A percentile compares a stretch with the other conserved stretches of the same genome.
Conservation (phyloP, 2,113 vertebrate genomes). For the Myotis brandtii region DNA sequence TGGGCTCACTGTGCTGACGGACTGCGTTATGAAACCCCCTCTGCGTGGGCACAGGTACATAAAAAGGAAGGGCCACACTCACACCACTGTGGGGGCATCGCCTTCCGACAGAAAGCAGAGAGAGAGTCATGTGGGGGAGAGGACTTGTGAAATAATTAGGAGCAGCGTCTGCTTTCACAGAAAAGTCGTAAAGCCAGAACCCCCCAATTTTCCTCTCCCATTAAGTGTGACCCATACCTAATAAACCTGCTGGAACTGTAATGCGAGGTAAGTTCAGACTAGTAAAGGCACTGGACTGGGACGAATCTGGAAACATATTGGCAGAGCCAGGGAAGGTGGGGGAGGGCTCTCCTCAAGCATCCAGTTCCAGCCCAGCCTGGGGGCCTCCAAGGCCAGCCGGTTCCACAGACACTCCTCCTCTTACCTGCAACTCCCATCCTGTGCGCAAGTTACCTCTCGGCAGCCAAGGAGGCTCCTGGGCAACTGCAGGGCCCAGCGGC, state of each 20-base stretch:
- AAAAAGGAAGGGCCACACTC: neutral
- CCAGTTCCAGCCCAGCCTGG: neutral
- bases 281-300: constrained; percentile 61
- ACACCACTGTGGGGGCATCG: neutral
- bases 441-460: neutral
- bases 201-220: constrained; percentile 73
- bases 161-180: constrained; percentile 73
- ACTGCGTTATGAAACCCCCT: neutral
- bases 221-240: constrained; percentile 71
- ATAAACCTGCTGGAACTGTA: constrained; percentile 63
- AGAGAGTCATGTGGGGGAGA: neutral
- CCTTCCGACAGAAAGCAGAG: neutral
- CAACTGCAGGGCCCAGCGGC: neutral
- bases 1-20: neutral
- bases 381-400: neutral
- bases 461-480: neutral
- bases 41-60: neutral
- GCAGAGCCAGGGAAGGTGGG: neutral
- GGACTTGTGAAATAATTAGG: constrained; percentile 66
- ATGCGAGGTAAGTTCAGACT: constrained; percentile 62
- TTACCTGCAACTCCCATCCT: neutral
- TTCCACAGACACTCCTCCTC: neutral
- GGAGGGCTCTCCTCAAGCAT: neutral
- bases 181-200: constrained; percentile 74
- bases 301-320: constrained; percentile 59